Base-by-base conservation (phyloP, 2,888 invertebrate genomes). In the Margaritifera margaritifera region DNA sequence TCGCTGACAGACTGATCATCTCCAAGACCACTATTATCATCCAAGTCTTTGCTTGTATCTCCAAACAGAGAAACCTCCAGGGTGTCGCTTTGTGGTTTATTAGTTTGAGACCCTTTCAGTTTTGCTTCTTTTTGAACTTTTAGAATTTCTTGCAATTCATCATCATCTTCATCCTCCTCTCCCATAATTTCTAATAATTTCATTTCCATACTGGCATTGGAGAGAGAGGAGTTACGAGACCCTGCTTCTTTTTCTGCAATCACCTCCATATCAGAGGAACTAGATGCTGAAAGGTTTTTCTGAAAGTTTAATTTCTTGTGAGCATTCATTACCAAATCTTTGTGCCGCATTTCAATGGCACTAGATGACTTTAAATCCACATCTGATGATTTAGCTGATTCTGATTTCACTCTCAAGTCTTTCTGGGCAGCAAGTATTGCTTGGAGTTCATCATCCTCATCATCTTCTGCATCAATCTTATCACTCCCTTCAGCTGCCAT, bases 141-240 rank as follows among this genome's bases (percentile, higher is more conserved):
- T 24, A 79, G 50, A 66, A 79, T 78, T 64, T 80, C 76, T 25
- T 71, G 66, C 1, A 81, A 42, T 52, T 81, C 79, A 15, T 70
- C 59, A 51, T 81, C 81, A 15, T 75, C 72, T 50, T 78, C 77
- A 8, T 74, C 70, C 6, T 63, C 51, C 22, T 69, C 15, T 15
- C 11, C 2, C 57, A 54, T 71, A 11, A 74, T 77, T 31, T 74
- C 74, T 27, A 77, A 62, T 1, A 62, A 66, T 57, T 72, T 72
- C 64, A 69, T 72, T 50, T 77, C 76, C 18, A 74, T 42, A 55
- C 77, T 74, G 11, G 72, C 4, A 8, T 62, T 54, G 24, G 62
- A 62, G 27, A 62, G 25, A n/a, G 62, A 62, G 52, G n/a, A 53
- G 4, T 6, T 27, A 15, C 24, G 31, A 3, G 53, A 20, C 53